Percentiles rank a stretch among this genome's conserved stretches.
Conservation (phyloP, 2,888 invertebrate species). For the Chorisops tibialis region DNA sequence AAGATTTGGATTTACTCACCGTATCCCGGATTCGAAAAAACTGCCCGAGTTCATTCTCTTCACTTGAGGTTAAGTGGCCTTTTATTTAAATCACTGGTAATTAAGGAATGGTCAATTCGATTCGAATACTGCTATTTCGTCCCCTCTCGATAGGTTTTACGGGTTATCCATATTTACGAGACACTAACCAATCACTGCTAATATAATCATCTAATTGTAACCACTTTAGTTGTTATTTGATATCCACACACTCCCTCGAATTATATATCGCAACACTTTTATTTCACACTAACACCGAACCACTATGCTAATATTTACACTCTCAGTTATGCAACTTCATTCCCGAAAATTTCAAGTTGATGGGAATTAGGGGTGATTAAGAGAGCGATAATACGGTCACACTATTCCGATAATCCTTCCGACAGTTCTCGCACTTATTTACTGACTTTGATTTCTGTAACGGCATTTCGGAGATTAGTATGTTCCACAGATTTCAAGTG, state of each 20-base stretch:
- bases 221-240: not conserved
- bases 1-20: slow-evolving; percentile 11
- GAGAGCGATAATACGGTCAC: too few species aligned
- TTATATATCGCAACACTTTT: not conserved
- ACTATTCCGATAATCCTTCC: too few species aligned
- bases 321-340: slow-evolving; percentile 14
- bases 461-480: too few species aligned
- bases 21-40: not conserved
- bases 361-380: too few species aligned
- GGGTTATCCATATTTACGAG: not conserved
- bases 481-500: too few species aligned
- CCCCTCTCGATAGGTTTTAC: not conserved
- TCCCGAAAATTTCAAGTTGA: not conserved
- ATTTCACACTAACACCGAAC: not conserved
- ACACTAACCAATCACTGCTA: not conserved
- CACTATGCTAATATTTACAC: slow-evolving; percentile 11
- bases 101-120: not conserved
- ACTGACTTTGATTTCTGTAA: too few species aligned
- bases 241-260: not conserved
- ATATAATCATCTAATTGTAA: not conserved
- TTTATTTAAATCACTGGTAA: not conserved
- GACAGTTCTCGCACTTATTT: too few species aligned
- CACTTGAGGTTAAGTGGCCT: not conserved
- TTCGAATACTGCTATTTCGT: too few species aligned
- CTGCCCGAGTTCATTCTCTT: not conserved